These are phyloP conservation scores for Lasioglossum marginatum DNA, from an alignment of 2,888 invertebrate species.

Conservation along the genomic window DNA sequence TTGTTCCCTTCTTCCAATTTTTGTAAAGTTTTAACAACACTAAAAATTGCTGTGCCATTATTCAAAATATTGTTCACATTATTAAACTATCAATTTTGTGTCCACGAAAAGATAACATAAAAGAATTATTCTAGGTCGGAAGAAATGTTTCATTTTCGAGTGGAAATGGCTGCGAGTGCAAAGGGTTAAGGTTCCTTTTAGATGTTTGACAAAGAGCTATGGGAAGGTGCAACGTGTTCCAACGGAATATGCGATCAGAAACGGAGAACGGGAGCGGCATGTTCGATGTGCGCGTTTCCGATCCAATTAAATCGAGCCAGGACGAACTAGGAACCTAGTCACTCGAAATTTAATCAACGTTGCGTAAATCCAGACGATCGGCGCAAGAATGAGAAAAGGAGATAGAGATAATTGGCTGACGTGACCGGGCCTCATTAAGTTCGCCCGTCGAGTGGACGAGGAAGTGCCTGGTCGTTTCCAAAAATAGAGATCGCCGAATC, in stretches of 20 bases:
- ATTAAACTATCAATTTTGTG: no score
- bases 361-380: neutral
- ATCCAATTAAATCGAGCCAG: conserved; percentile 1
- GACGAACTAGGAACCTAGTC: neutral
- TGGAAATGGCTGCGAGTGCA: no score
- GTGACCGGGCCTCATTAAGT: conserved; percentile 41
- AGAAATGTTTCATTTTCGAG: no score
- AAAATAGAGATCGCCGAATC: conserved; percentile 64
- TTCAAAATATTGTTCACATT: no score
- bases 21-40: neutral
- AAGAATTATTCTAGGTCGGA: no score
- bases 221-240: neutral
- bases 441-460: conserved; percentile 33
- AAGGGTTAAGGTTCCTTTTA: neutral
- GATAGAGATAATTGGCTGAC: conserved; percentile 15
- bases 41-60: no score
- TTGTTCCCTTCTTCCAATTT: neutral
- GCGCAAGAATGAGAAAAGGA: neutral
- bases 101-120: no score
- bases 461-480: conserved; percentile 40
- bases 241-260: neutral
- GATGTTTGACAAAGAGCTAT: neutral
- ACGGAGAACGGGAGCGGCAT: neutral
- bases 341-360: neutral
- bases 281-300: neutral